Evolutionary conservation across 2,888 invertebrate species (phyloP).

Genomic region (Scaptomyza reducta): DNA sequence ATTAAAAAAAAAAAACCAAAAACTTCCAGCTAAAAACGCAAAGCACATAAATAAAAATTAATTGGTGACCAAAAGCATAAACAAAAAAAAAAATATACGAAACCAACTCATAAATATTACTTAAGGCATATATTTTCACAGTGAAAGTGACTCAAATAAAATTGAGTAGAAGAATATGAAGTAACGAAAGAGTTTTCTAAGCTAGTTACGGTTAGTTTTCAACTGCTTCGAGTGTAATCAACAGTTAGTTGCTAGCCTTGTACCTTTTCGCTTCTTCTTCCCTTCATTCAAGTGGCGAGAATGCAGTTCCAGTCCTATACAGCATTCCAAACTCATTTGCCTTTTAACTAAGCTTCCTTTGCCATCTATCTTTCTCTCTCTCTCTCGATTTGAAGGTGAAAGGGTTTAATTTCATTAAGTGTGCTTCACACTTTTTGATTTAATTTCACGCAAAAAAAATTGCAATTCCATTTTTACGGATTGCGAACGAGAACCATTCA

Average conservation of each 20-base stretch:
- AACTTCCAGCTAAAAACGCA: slow-evolving; percentile 40
- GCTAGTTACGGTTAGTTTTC: neutral
- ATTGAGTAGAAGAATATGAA: slow-evolving; percentile 1
- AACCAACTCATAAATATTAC: slow-evolving; percentile 66
- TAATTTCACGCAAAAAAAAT: slow-evolving; percentile 14
- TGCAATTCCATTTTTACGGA: slow-evolving; percentile 15
- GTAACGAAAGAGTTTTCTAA: neutral
- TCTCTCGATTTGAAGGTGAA: slow-evolving; percentile 9
- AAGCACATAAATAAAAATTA: slow-evolving; percentile 76
- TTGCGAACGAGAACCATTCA: slow-evolving; percentile 26
- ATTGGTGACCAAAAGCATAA: slow-evolving; percentile 59
- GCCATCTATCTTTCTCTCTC: neutral
- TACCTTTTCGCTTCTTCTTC: neutral
- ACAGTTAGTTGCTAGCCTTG: slow-evolving; percentile 2
- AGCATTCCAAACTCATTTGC: neutral
- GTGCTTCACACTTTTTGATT: slow-evolving; percentile 55
- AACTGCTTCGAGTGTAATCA: neutral
- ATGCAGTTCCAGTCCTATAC: neutral
- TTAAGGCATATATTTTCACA: slow-evolving; percentile 65
- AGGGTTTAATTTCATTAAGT: slow-evolving; percentile 68
- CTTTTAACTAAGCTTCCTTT: neutral
- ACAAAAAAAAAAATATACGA: slow-evolving; percentile 17
- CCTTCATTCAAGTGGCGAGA: neutral
- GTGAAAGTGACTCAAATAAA: slow-evolving; percentile 38
- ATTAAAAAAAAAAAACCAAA: slow-evolving; percentile 27